Conservation (phyloP, 2,797 vertebrate genomes). For the Leuciscus waleckii region DNA sequence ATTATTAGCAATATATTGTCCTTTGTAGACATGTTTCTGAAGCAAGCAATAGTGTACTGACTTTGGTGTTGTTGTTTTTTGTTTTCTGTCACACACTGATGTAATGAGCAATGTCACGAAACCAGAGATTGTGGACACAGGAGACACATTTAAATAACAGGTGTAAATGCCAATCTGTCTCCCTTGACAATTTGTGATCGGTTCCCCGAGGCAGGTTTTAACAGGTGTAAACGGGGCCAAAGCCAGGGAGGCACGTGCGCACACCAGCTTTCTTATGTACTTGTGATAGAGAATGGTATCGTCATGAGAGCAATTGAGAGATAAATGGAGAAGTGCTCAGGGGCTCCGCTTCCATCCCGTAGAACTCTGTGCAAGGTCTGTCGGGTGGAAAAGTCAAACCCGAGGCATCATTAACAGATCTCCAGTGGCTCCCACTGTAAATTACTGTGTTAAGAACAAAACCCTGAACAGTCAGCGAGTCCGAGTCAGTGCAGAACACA, state of each 20-base stretch:
- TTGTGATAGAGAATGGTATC: constrained; percentile 49
- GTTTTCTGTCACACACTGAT: not conserved
- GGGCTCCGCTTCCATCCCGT: constrained; percentile 48
- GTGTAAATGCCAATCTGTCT: not conserved
- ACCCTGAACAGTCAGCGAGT: constrained; percentile 63
- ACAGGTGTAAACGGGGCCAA: constrained; percentile 6
- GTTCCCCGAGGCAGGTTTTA: not conserved
- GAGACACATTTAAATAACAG: constrained; percentile 11
- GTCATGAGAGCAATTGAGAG: constrained; percentile 61
- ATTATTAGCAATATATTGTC: not conserved
- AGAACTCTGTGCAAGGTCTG: constrained; percentile 45
- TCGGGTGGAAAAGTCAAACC: constrained; percentile 71
- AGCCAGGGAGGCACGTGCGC: constrained; percentile 16
- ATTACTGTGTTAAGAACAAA: constrained; percentile 74
- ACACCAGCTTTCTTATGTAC: constrained; percentile 24
- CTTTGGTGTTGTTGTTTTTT: not conserved
- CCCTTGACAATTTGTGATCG: not conserved
- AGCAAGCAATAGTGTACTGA: not conserved
- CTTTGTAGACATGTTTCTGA: not conserved
- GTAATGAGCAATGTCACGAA: not conserved
- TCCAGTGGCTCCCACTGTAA: constrained; percentile 71
- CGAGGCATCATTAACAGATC: constrained; percentile 75
- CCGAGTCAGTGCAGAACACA: constrained; percentile 25
- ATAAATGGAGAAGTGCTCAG: constrained; percentile 61
- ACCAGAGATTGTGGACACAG: not conserved